A percentile compares a stretch with the other conserved stretches of the same genome.
phyloP scores from a whole-genome alignment of 2,113 vertebrate species.

The Chinchilla lanigera region DNA sequence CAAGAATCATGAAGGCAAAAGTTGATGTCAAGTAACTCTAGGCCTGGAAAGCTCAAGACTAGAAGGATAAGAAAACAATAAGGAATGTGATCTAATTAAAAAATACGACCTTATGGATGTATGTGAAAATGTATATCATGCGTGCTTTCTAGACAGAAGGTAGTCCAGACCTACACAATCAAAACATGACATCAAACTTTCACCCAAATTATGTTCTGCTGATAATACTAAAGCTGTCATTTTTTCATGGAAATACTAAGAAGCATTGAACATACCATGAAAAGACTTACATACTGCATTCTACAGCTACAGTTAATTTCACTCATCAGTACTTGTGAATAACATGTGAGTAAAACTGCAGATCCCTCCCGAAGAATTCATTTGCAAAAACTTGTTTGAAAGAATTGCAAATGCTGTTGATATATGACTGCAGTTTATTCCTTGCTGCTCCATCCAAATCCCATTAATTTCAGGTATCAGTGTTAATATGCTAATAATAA shows the following conservation, averaged over 20 bases:
- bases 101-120: neutral
- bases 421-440: neutral
- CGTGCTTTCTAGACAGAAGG: neutral
- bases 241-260: neutral
- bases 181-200: neutral
- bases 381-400: neutral
- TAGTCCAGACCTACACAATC: neutral
- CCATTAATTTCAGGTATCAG: neutral
- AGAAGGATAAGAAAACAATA: constrained; percentile 10
- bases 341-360: neutral
- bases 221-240: neutral
- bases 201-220: neutral
- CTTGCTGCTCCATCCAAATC: neutral
- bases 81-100: neutral
- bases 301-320: neutral
- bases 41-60: neutral
- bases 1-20: neutral
- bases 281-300: neutral
- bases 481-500: neutral
- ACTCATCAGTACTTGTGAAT: neutral
- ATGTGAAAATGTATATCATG: neutral
- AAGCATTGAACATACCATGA: neutral
- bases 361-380: neutral
- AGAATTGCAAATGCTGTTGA: neutral
- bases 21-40: neutral